Percentiles rank a stretch among this genome's conserved stretches.
Conservation (phyloP, 2,113 vertebrate species). For the Butorides virescens region DNA sequence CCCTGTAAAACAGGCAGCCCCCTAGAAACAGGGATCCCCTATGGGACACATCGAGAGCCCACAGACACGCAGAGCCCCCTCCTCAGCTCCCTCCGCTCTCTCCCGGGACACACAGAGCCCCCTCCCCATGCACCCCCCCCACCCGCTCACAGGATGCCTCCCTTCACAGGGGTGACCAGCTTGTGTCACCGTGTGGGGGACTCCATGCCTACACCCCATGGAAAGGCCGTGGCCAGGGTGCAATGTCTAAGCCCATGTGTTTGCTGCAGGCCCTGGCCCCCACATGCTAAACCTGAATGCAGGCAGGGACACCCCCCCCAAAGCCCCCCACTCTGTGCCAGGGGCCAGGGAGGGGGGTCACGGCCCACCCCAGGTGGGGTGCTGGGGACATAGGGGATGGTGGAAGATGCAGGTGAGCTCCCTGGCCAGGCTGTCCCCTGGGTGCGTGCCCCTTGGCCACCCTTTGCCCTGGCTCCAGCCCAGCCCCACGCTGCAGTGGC, state of each 20-base stretch:
- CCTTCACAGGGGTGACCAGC: background rate
- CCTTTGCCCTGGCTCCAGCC: background rate
- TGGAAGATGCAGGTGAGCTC: background rate
- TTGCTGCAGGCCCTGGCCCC: fast-evolving
- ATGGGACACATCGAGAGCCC: background rate
- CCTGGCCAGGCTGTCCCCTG: background rate
- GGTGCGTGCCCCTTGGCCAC: background rate
- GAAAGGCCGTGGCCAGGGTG: background rate
- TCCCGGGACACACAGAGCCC: background rate
- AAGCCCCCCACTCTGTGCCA: background rate
- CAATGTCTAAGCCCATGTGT: background rate
- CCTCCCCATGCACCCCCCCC: background rate
- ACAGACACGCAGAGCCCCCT: background rate
- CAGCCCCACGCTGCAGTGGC: background rate
- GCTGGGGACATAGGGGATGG: fast-evolving
- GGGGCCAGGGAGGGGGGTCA: background rate
- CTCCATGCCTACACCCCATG: background rate
- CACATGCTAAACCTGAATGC: background rate
- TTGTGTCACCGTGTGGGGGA: background rate
- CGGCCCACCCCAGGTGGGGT: background rate
- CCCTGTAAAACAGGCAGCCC: background rate
- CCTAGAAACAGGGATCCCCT: background rate
- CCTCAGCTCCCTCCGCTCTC: background rate
- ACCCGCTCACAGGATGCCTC: background rate
- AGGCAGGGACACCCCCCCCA: no score